phyloP scores from a whole-genome alignment of 2,797 vertebrate genomes.

The Uromys caudimaculatus region DNA sequence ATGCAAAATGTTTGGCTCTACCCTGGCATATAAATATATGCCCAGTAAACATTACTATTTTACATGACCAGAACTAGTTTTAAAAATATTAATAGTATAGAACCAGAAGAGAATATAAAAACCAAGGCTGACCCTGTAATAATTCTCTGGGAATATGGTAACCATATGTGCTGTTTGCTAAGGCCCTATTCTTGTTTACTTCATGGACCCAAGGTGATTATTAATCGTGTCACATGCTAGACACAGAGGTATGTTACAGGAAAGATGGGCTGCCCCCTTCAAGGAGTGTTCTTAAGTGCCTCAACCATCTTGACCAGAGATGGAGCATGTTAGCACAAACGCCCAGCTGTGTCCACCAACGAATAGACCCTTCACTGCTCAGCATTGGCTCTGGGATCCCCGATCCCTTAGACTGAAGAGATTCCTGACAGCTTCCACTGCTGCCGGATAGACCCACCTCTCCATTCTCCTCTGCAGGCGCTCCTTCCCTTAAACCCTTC shows the following conservation, averaged over 20 bases:
- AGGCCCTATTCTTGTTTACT: not conserved
- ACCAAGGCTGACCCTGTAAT: not conserved
- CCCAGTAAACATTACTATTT: constrained; percentile 24
- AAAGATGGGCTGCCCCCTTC: not conserved
- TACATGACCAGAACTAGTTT: constrained; percentile 41
- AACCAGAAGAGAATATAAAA: constrained; percentile 35
- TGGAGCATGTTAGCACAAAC: not conserved
- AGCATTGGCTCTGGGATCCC: not conserved
- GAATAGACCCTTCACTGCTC: not conserved
- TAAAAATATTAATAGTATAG: not conserved
- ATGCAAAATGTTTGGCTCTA: not conserved
- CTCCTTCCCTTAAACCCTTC: not conserved
- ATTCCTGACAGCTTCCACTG: not conserved
- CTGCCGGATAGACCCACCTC: not conserved
- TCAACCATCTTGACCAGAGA: not conserved
- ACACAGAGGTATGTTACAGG: not conserved
- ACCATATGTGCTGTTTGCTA: not conserved
- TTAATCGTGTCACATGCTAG: not conserved
- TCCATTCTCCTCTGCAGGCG: not conserved
- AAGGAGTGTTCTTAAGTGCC: not conserved
- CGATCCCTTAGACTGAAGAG: accelerated
- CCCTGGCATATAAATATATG: not conserved
- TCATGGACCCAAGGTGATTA: not conserved
- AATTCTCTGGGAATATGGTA: constrained; percentile 31
- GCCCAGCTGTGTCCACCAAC: not conserved